A percentile compares a stretch with the other conserved stretches of the same genome.
Evolutionary conservation across 2,797 vertebrate species (phyloP).

Genomic region (Gallirallus australis): DNA sequence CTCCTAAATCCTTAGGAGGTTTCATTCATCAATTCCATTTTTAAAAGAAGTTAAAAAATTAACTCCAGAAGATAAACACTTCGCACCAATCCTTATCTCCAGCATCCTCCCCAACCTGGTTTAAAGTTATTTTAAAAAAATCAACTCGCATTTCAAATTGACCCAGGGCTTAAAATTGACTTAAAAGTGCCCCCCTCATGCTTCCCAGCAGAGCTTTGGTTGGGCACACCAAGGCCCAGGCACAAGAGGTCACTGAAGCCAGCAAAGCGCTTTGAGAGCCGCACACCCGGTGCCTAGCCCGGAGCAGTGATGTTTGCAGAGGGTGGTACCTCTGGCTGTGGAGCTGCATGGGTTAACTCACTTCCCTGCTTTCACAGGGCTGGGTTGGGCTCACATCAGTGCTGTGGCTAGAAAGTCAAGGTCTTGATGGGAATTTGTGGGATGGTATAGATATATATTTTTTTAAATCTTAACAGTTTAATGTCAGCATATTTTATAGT

Average conservation of each 20-base stretch:
- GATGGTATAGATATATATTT: background rate
- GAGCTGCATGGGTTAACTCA: background rate
- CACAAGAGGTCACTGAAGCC: background rate
- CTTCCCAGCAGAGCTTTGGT: background rate
- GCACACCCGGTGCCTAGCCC: rapidly evolving
- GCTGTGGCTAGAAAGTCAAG: background rate
- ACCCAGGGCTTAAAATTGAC: background rate
- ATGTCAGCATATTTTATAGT: background rate
- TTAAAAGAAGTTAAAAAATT: background rate
- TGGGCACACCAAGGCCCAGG: too few species aligned
- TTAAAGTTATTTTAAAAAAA: background rate
- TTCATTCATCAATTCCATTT: background rate
- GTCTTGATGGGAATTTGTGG: background rate
- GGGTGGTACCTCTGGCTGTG: background rate
- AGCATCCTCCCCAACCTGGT: background rate
- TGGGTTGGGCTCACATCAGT: background rate
- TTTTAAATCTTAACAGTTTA: background rate
- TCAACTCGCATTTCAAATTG: background rate
- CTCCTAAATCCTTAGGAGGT: background rate
- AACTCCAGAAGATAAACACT: background rate
- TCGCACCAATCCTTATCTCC: background rate
- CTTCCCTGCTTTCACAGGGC: background rate
- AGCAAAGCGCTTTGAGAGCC: rapidly evolving
- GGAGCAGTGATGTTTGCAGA: background rate
- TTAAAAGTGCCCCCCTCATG: background rate